Base-by-base conservation (phyloP, 1,140 invertebrate species). In the Panagrolaimus sp. region DNA sequence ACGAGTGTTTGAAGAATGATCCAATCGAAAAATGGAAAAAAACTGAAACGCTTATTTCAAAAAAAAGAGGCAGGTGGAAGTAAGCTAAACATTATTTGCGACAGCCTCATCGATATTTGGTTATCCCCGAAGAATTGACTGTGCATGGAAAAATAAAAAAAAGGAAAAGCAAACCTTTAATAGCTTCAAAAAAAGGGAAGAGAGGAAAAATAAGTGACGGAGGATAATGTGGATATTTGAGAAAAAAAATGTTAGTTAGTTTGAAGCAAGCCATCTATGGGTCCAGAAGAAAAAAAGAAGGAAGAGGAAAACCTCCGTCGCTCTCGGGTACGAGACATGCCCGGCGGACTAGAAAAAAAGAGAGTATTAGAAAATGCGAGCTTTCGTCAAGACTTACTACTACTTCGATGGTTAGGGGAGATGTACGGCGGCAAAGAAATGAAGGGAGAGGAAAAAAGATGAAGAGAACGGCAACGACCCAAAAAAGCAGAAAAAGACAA, bases 31-130 rank as follows among this genome's bases (percentile, higher is more conserved):
- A 57, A 25, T 20, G 27, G 11, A 20, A 27, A 27, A 27, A 27
- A 27, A 57, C 51, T 57, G 51, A 57, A 57, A 57, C 51, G 27
- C 51, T 38, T 38, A 38, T 38, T 38, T 38, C 31, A 38, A 11
- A 57, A 57, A 27, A 57, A 27, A 20, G 51, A 57, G 47, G 47
- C 51, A 57, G 51, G 51, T 57, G 51, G 27, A 27, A 27, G 51
- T 27, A 57, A 25, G 20, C 20, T 57, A 27, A 57, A 57, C 20
- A 20, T 20, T 11, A 25, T 57, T 27, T 20, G 51, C 27, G 20
- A 27, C 20, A 27, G 51, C 51, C 51, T 16, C 51, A 16, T 57
- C 51, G 51, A 57, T 57, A 57, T 57, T 57, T 57, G 51, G 51
- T 25, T 57, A 57, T 57, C 51, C n/a, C 27, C 20, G 51, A 14